Evolutionary conservation across 2,888 invertebrate species (phyloP).

Genomic region (Drosophila meridionalis): DNA sequence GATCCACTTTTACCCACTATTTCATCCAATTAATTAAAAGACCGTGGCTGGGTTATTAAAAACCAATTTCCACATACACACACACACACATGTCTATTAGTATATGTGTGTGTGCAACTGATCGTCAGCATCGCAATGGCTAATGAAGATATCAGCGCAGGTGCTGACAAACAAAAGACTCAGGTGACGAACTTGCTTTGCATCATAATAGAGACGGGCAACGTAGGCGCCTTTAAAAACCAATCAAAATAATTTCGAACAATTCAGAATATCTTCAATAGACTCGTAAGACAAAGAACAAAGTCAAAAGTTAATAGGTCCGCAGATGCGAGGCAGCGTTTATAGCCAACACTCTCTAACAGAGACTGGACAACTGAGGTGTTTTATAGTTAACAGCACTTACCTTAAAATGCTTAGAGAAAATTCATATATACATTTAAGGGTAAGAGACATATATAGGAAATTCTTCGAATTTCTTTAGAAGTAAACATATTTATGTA

Average conservation of each 20-base stretch:
- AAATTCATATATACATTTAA: not conserved
- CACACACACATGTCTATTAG: not conserved
- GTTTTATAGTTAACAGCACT: constrained; percentile 2
- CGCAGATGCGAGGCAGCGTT: not conserved
- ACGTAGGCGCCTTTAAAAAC: constrained; percentile 33
- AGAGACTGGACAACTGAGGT: not conserved
- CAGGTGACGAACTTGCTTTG: constrained; percentile 67
- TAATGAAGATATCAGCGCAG: constrained; percentile 68
- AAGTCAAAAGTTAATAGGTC: not conserved
- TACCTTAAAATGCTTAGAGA: not conserved
- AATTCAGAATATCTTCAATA: constrained; percentile 5
- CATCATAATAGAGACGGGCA: constrained; percentile 36
- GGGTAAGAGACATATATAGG: not conserved
- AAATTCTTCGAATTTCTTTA: too few species aligned
- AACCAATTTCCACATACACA: constrained; percentile 61
- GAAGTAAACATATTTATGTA: too few species aligned
- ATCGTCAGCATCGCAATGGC: constrained; percentile 13
- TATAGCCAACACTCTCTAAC: not conserved
- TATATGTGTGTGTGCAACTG: not conserved
- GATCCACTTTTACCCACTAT: constrained; percentile 48
- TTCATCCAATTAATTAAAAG: constrained; percentile 68
- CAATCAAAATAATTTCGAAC: constrained; percentile 15
- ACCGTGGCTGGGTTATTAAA: constrained; percentile 70
- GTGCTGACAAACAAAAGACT: constrained; percentile 72
- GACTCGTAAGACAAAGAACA: too few species aligned